These are phyloP conservation scores for Harlomillsia oculata DNA, from an alignment of 1,140 invertebrate species.

Conservation along the genomic window DNA sequence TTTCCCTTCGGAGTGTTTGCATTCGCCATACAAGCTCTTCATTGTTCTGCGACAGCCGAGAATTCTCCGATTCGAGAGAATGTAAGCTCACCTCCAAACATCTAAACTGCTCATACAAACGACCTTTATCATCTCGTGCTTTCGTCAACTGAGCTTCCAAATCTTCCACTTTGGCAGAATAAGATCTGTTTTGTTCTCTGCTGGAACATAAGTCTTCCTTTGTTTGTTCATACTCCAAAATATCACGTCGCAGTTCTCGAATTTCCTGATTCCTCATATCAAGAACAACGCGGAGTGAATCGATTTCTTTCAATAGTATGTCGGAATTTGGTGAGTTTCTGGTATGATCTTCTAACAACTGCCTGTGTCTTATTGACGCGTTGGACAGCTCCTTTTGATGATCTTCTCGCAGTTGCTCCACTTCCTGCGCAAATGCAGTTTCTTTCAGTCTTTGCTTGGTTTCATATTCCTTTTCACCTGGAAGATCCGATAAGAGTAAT, in stretches of 20 bases:
- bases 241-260: constrained; percentile 15
- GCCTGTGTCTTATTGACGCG: no score
- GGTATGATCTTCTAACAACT: neutral
- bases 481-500: no score
- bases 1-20: neutral
- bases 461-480: no score
- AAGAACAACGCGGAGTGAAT: constrained; percentile 26
- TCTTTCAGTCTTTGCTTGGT: no score
- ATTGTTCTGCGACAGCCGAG: constrained; percentile 7
- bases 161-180: constrained; percentile 27
- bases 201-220: constrained; percentile 13
- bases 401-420: no score
- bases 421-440: no score
- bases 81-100: constrained; percentile 2
- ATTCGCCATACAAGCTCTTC: constrained; percentile 22
- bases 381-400: no score
- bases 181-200: constrained; percentile 18
- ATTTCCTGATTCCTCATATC: constrained; percentile 29
- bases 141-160: constrained; percentile 29
- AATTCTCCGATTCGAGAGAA: constrained; percentile 5
- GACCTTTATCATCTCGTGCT: constrained; percentile 20
- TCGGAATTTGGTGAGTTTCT: constrained; percentile 17
- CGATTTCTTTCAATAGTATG: constrained; percentile 26
- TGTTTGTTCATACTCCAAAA: constrained; percentile 8
- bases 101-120: constrained; percentile 14